phyloP scores from a whole-genome alignment of 2,797 vertebrate species.

The Sebastes ruberrimus region DNA sequence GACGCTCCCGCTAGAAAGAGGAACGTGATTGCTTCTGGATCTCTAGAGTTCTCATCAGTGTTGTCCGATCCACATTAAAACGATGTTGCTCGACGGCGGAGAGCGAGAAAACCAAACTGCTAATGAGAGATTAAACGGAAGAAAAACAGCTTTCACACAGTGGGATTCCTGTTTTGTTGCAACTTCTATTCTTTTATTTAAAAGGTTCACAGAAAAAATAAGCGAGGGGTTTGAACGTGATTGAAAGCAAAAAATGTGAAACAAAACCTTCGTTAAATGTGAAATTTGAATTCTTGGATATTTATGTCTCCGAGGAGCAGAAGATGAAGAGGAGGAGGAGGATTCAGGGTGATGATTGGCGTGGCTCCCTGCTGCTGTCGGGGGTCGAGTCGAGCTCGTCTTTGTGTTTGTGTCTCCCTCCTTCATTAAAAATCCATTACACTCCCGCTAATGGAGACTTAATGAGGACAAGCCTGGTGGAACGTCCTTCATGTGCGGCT shows the following conservation, averaged over 20 bases:
- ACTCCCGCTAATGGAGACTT: constrained; percentile 71
- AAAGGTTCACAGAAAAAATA: not conserved
- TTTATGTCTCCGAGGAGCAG: not conserved
- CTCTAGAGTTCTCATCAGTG: constrained; percentile 39
- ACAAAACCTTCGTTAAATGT: not conserved
- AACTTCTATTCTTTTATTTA: not conserved
- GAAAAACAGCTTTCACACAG: not conserved
- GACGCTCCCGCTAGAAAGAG: not conserved
- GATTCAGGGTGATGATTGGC: constrained; percentile 27
- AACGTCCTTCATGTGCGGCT: constrained; percentile 67
- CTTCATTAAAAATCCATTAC: constrained; percentile 82
- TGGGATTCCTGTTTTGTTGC: not conserved
- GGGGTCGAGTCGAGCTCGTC: constrained; percentile 53
- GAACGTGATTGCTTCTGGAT: constrained; percentile 44
- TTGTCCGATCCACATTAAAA: constrained; percentile 3
- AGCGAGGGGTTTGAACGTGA: not conserved
- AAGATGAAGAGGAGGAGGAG: not conserved
- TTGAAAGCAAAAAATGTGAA: not conserved
- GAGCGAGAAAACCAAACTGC: constrained; percentile 15
- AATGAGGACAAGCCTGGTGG: constrained; percentile 72
- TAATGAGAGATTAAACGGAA: constrained; percentile 34
- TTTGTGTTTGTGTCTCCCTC: constrained; percentile 60
- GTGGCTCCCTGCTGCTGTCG: constrained; percentile 28
- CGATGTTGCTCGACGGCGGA: not conserved
- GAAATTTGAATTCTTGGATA: not conserved